Evolutionary conservation across 1,140 invertebrate genomes (phyloP).

Genomic region (Homalodisca vitripennis): DNA sequence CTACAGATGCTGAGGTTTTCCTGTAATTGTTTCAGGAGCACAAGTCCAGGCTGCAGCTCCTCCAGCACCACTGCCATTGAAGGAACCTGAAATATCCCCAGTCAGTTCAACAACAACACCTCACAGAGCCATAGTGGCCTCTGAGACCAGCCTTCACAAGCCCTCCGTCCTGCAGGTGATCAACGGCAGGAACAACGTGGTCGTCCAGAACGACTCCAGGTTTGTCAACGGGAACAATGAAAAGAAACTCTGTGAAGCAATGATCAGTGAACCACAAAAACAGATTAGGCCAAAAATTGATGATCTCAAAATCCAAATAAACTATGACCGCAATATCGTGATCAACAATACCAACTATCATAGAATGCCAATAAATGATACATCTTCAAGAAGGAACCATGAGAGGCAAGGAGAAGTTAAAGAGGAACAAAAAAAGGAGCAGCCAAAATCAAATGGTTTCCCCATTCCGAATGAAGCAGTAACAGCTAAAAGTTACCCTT

Average conservation of each 20-base stretch:
- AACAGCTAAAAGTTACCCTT: conserved; percentile 17
- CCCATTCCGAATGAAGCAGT: not conserved
- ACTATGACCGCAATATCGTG: not conserved
- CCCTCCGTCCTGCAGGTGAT: not conserved
- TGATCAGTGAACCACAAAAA: not conserved
- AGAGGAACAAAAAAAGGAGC: not conserved
- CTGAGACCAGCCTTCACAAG: not conserved
- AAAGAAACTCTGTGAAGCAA: too few species aligned
- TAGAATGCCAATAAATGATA: conserved; percentile 20
- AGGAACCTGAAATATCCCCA: not conserved
- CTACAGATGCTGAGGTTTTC: not conserved
- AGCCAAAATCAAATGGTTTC: conserved; percentile 13
- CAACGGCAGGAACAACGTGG: conserved; percentile 13
- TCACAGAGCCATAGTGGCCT: not conserved
- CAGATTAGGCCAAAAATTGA: conserved; percentile 17
- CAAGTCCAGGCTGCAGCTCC: conserved; percentile 14
- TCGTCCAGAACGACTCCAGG: conserved; percentile 1
- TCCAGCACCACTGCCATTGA: not conserved
- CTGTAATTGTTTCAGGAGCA: conserved; percentile 8
- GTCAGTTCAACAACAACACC: conserved; percentile 16
- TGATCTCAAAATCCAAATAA: conserved; percentile 17
- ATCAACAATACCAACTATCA: conserved; percentile 20
- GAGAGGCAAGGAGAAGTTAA: not conserved
- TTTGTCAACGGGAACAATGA: not conserved
- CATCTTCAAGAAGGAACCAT: conserved; percentile 16